A percentile compares a stretch with the other conserved stretches of the same genome.
phyloP scores from a whole-genome alignment of 2,113 vertebrate genomes.

The Caranx melampygus region DNA sequence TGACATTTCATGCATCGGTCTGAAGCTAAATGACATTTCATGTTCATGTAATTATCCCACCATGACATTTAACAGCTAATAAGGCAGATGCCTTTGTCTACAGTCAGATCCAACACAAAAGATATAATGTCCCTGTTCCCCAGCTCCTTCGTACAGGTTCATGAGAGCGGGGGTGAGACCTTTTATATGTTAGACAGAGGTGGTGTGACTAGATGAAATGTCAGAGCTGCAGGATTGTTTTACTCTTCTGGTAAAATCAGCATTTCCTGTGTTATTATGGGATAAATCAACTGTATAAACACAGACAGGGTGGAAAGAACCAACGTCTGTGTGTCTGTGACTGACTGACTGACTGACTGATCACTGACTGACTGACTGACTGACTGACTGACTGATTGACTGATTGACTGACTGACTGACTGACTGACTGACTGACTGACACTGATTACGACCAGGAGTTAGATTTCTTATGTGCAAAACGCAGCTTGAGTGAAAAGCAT shows the following conservation, averaged over 20 bases:
- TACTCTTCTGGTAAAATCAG: not conserved
- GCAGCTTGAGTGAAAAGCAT: not conserved
- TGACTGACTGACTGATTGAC: too few relatives aligned
- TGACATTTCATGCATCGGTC: slow-evolving; percentile 72
- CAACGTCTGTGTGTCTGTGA: not conserved
- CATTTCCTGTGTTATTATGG: not conserved
- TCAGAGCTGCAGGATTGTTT: slow-evolving; percentile 7
- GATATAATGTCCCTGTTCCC: not conserved
- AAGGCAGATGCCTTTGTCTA: slow-evolving; percentile 51
- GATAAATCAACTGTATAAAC: not conserved
- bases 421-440: too few relatives aligned
- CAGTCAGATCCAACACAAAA: slow-evolving; percentile 20
- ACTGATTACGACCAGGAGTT: not conserved
- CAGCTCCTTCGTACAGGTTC: not conserved
- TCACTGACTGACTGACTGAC: too few relatives aligned
- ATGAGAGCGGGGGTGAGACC: not conserved
- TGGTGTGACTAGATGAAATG: slow-evolving; percentile 7
- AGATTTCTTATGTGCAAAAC: not conserved
- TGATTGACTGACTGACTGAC: too few relatives aligned
- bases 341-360: too few relatives aligned
- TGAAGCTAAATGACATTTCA: slow-evolving; percentile 74
- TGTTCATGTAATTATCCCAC: slow-evolving; percentile 57
- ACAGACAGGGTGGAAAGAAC: not conserved
- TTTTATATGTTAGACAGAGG: slow-evolving; percentile 16
- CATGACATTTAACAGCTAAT: slow-evolving; percentile 69